Base-by-base conservation (phyloP, 2,113 vertebrate species). In the Puma concolor region DNA sequence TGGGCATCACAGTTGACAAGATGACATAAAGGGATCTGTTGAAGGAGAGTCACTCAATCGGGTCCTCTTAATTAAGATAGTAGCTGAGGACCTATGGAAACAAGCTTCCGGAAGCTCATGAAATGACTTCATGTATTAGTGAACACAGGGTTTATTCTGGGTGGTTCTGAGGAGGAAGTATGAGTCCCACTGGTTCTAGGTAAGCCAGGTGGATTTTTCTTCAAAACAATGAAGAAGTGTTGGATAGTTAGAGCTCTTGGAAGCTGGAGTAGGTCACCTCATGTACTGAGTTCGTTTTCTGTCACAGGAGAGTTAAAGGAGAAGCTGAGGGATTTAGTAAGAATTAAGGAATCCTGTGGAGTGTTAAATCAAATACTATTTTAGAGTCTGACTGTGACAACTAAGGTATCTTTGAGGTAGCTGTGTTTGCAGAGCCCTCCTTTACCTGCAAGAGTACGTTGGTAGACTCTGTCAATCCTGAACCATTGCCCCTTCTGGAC, bases 101-200 rank as follows among this genome's bases (percentile, higher is more conserved):
- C 67, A 2, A 44, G 5, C 8, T 88, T 48, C 31, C 36, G 81
- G 13, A 25, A 67, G 17, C 7, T 83, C 17, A 5, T 5, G 11
- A 83, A 88, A 71, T 31, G 50, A 63, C 63, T 91, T 88, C n/a
- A 83, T 29, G 33, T 64, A 80, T 80, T 88, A 54, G 14, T 60
- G 44, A 69, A 76, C 76, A 41, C 76, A 50, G 36, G 19, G n/a
- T 66, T 86, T 80, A 52, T 36, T 86, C 60, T 64, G 44, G 4
- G 3, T 83, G 19, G 16, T 23, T 95, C 25, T 90, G 67, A 92
- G 64, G 15, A 64, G 11, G 27, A 64, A 36, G 48, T 15, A 9
- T 50, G 50, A 25, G 25, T 16, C 21, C 8, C 6, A 74, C 0
- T 64, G 27, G 9, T n/a, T 91, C 36, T 91, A 50, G 33, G 64